phyloP scores from a whole-genome alignment of 2,888 invertebrate genomes.

The Leistus spinibarbis region DNA sequence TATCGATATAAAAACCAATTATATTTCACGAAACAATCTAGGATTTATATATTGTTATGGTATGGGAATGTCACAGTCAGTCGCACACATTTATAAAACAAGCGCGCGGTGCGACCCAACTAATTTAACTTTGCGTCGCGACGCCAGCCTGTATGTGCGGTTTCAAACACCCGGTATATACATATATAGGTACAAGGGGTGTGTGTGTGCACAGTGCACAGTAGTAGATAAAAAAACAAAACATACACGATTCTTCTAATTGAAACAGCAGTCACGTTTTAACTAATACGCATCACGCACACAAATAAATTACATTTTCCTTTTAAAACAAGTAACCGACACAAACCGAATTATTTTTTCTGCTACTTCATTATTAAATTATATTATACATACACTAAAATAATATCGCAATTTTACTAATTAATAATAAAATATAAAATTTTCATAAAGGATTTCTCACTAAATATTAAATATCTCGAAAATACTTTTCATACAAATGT shows the following conservation, averaged over 20 bases:
- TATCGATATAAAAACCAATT: background rate
- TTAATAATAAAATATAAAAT: background rate
- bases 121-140: background rate
- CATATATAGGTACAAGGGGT: background rate
- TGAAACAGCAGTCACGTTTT: background rate
- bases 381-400: too few relatives aligned
- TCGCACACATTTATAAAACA: background rate
- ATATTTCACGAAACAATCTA: background rate
- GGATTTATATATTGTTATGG: too few relatives aligned
- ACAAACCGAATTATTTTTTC: background rate
- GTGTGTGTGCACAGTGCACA: background rate
- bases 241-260: background rate
- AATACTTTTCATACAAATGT: background rate
- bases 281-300: background rate
- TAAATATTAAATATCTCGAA: background rate
- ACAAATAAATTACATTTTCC: background rate
- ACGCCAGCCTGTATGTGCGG: background rate
- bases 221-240: background rate
- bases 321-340: background rate
- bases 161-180: background rate
- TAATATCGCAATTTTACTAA: background rate
- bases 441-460: background rate
- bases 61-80: background rate
- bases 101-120: background rate
- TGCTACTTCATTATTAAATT: background rate